Percentiles rank a stretch among this genome's conserved stretches.
phyloP scores from a whole-genome alignment of 2,113 vertebrate species.

The Coryphaenoides rupestris region DNA sequence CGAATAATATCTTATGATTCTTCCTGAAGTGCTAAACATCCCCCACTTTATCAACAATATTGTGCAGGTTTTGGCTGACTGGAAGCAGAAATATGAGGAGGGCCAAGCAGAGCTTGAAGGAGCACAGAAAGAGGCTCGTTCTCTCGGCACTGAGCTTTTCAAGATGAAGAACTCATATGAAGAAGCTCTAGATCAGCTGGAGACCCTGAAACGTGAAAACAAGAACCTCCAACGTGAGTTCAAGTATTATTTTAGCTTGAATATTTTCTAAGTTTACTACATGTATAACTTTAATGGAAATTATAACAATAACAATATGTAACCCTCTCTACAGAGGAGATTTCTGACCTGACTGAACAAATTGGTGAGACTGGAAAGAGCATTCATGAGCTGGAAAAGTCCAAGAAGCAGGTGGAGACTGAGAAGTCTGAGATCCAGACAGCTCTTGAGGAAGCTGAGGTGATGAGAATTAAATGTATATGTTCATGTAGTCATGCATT shows the following conservation, averaged over 20 bases:
- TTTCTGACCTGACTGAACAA: conserved; percentile 22
- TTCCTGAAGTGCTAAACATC: not conserved
- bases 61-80: not conserved
- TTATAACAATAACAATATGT: not conserved
- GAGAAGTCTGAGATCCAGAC: conserved; percentile 49
- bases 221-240: conserved; percentile 2
- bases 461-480: no score
- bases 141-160: conserved; percentile 78
- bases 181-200: conserved; percentile 61
- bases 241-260: not conserved
- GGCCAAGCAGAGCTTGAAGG: conserved; percentile 73
- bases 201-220: conserved; percentile 34
- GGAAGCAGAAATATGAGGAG: conserved; percentile 9
- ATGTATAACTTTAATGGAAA: not conserved
- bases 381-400: conserved; percentile 47
- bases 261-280: not conserved
- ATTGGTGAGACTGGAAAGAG: conserved; percentile 35
- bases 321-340: conserved; percentile 9
- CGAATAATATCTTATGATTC: not conserved
- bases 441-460: conserved; percentile 52
- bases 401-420: conserved; percentile 43
- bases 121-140: conserved; percentile 76
- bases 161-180: conserved; percentile 85
- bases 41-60: not conserved
- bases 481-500: not conserved